Evolutionary conservation across 1,140 invertebrate genomes (phyloP).

Genomic region (Brachystomella parvula): DNA sequence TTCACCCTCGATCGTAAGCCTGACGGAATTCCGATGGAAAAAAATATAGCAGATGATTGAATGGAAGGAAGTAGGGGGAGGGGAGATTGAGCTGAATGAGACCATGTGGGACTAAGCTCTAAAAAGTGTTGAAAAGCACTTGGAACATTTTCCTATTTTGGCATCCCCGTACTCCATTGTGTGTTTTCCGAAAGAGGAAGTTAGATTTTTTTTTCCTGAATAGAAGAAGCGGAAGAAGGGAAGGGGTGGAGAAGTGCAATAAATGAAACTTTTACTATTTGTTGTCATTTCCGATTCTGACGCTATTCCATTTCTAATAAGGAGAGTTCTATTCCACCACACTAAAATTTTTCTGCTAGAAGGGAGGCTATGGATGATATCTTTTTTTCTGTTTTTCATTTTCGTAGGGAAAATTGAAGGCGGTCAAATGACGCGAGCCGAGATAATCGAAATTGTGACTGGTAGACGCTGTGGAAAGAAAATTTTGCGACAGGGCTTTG

Average conservation of each 20-base stretch:
- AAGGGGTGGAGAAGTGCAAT: background rate
- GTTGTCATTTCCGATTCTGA: background rate
- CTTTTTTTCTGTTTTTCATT: too few species aligned
- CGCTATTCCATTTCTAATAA: background rate
- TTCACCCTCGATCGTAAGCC: slow-evolving; percentile 3
- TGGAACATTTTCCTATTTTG: background rate
- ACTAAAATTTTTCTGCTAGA: too few species aligned
- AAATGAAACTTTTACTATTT: background rate
- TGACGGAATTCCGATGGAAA: slow-evolving; percentile 24
- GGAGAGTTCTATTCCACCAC: too few species aligned
- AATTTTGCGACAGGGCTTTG: too few species aligned
- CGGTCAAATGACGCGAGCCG: too few species aligned
- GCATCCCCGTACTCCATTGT: background rate
- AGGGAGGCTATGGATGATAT: too few species aligned
- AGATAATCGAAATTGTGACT: too few species aligned
- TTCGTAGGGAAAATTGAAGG: too few species aligned
- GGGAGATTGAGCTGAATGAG: background rate
- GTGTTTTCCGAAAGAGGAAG: background rate
- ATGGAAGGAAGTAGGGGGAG: background rate
- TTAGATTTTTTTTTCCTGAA: background rate
- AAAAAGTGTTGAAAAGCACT: background rate
- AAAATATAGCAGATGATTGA: background rate
- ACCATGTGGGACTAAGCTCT: background rate
- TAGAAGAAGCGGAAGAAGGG: background rate
- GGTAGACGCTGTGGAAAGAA: too few species aligned